Conservation (phyloP, 2,113 vertebrate genomes). For the Ammospiza nelsoni region DNA sequence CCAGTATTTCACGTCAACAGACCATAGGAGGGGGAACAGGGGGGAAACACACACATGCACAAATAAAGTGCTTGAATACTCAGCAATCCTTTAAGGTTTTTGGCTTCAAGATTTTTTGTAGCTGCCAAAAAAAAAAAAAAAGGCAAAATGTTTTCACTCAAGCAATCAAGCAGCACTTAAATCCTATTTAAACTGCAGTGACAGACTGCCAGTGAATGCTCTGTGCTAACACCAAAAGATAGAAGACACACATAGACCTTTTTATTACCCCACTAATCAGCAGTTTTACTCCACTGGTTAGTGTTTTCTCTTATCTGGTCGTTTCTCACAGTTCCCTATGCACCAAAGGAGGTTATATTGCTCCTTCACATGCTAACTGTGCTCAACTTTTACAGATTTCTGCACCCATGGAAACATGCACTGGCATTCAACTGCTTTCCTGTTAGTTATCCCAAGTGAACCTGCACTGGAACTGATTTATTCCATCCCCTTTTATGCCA, state of each 20-base stretch:
- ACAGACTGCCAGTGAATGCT: background rate
- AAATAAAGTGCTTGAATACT: constrained; percentile 18
- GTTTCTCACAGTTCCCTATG: background rate
- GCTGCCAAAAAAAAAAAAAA: background rate
- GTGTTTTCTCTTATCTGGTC: background rate
- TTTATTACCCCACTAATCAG: background rate
- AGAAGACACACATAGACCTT: background rate
- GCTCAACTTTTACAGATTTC: constrained; percentile 9
- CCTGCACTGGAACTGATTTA: background rate
- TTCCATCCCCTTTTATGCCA: background rate
- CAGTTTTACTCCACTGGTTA: background rate
- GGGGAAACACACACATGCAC: background rate
- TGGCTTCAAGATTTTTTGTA: background rate
- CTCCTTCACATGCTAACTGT: background rate
- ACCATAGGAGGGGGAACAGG: background rate
- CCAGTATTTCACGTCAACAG: constrained; percentile 54
- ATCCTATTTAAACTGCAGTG: constrained; percentile 19
- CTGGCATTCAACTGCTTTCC: background rate
- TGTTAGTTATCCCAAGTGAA: background rate
- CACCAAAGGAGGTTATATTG: background rate
- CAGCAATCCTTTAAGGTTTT: constrained; percentile 8
- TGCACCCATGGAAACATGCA: background rate
- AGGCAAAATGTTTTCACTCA: constrained; percentile 47
- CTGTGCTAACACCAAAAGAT: background rate
- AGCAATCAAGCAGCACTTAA: constrained; percentile 24